Evolutionary conservation across 2,888 invertebrate species (phyloP).

Genomic region (Onthophagus sagittarius): DNA sequence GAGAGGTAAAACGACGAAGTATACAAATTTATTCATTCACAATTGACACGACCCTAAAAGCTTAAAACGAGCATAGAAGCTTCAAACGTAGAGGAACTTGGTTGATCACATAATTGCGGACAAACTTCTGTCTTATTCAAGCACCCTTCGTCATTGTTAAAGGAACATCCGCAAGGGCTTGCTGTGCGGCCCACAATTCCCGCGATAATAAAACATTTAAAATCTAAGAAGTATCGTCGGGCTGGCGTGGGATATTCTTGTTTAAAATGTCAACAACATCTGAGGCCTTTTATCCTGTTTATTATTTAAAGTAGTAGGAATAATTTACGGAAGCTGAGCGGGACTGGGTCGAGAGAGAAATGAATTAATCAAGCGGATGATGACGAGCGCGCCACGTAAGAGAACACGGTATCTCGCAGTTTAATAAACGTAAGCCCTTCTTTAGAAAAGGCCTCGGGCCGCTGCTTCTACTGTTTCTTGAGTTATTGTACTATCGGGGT

Average conservation of each 20-base stretch:
- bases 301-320: conserved; percentile 2
- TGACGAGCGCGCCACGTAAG: neutral
- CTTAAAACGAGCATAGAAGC: neutral
- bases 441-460: neutral
- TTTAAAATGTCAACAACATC: conserved; percentile 7
- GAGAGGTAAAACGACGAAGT: neutral
- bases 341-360: neutral
- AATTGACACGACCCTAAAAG: neutral
- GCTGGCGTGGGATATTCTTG: neutral
- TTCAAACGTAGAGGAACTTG: neutral
- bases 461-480: neutral
- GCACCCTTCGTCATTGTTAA: neutral
- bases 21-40: neutral
- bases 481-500: neutral
- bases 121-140: neutral
- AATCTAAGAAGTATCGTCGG: neutral
- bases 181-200: neutral
- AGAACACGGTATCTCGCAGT: neutral
- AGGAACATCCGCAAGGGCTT: neutral
- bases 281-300: conserved; percentile 6
- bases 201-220: neutral
- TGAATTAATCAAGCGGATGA: neutral
- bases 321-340: conserved; percentile 3
- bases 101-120: neutral
- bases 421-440: neutral